A percentile compares a stretch with the other conserved stretches of the same genome.
phyloP scores from a whole-genome alignment of 2,888 invertebrate species.

The Habrosyne pyritoides region DNA sequence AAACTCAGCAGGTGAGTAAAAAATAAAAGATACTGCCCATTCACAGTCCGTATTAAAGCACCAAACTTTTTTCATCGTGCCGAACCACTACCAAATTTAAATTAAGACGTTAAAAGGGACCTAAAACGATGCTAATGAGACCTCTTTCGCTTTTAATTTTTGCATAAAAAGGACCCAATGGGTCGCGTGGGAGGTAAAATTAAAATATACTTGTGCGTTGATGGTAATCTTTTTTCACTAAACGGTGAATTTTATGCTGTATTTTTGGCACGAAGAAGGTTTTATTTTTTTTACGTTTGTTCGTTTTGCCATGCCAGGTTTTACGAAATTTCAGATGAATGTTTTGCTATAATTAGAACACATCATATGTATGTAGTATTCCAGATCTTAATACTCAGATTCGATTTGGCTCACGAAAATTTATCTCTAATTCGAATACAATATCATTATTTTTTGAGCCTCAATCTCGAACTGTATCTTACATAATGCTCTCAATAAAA shows the following conservation, averaged over 20 bases:
- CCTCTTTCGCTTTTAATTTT: conserved; percentile 54
- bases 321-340: background rate
- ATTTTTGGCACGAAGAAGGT: background rate
- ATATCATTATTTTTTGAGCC: too few species aligned
- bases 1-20: background rate
- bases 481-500: background rate
- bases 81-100: conserved; percentile 59
- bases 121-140: conserved; percentile 69
- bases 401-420: too few species aligned
- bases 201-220: conserved; percentile 28
- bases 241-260: conserved; percentile 1
- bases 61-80: conserved; percentile 37
- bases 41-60: conserved; percentile 27
- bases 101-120: conserved; percentile 70
- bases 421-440: too few species aligned
- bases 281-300: background rate
- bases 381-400: too few species aligned
- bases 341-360: too few species aligned
- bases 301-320: background rate
- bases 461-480: conserved; percentile 13
- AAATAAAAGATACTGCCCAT: conserved; percentile 11
- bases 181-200: conserved; percentile 47
- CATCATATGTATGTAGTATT: too few species aligned
- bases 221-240: conserved; percentile 3
- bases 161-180: conserved; percentile 47